These are phyloP conservation scores for Coenonympha arcania DNA, from an alignment of 2,888 invertebrate genomes.

Conservation along the genomic window DNA sequence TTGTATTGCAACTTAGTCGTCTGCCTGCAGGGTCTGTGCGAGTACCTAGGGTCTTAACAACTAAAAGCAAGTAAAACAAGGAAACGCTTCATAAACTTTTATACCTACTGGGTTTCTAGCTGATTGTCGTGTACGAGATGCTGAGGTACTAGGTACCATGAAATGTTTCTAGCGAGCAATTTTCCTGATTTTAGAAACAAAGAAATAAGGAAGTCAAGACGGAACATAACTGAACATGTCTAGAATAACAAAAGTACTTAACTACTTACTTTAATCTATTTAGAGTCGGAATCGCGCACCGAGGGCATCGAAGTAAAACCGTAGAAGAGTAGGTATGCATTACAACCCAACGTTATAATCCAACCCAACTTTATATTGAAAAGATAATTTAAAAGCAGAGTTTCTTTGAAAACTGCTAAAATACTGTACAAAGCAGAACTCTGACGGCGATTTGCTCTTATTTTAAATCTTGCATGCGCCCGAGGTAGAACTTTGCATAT, in stretches of 20 bases:
- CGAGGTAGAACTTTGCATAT: constrained; percentile 6
- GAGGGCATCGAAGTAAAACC: too few relatives aligned
- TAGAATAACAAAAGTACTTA: too few relatives aligned
- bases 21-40: neutral
- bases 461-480: constrained; percentile 6
- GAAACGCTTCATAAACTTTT: neutral
- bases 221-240: too few relatives aligned
- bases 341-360: neutral
- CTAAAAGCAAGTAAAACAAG: neutral
- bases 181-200: too few relatives aligned
- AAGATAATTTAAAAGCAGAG: constrained; percentile 1
- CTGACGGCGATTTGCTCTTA: constrained; percentile 3
- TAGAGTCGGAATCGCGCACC: too few relatives aligned
- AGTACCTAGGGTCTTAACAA: neutral
- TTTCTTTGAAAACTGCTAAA: constrained; percentile 2
- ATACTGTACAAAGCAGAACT: constrained; percentile 5
- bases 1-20: constrained; percentile 1
- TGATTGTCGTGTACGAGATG: too few relatives aligned
- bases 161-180: too few relatives aligned
- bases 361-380: neutral
- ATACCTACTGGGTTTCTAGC: too few relatives aligned
- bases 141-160: too few relatives aligned
- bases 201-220: too few relatives aligned
- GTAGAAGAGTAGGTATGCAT: too few relatives aligned
- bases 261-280: neutral